phyloP scores from a whole-genome alignment of 2,888 invertebrate genomes.

The Pasiphila rectangulata region DNA sequence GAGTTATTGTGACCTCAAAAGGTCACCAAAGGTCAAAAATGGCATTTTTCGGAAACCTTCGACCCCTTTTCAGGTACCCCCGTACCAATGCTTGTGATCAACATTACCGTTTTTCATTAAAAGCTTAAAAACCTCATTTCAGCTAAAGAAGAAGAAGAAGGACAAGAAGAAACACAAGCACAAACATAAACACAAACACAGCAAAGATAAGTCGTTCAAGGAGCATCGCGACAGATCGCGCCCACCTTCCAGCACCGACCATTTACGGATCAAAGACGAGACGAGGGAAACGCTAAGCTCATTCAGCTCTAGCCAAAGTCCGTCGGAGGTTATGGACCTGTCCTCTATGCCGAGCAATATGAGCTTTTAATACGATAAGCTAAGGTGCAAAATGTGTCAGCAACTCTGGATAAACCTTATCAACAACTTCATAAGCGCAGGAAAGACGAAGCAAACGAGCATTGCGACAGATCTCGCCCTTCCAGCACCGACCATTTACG shows the following conservation, averaged over 20 bases:
- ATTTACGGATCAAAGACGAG: slow-evolving; percentile 85
- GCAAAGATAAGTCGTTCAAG: slow-evolving; percentile 66
- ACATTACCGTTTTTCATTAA: too few species aligned
- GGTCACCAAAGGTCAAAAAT: too few species aligned
- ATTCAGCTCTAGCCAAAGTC: slow-evolving; percentile 88
- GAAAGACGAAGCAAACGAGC: slow-evolving; percentile 72
- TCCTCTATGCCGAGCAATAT: slow-evolving; percentile 69
- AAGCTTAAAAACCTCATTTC: slow-evolving; percentile 22
- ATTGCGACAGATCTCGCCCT: slow-evolving; percentile 61
- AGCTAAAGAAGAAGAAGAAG: slow-evolving; percentile 87
- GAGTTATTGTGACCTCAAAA: too few species aligned
- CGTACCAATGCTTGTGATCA: too few species aligned
- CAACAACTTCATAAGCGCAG: slow-evolving; percentile 93
- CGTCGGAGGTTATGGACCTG: slow-evolving; percentile 71
- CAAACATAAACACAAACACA: slow-evolving; percentile 94
- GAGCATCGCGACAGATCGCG: slow-evolving; percentile 69
- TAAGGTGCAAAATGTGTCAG: neutral
- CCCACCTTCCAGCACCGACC: slow-evolving; percentile 69
- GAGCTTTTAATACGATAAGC: slow-evolving; percentile 17
- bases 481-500: slow-evolving; percentile 77
- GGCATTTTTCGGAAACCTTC: too few species aligned
- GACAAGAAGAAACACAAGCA: slow-evolving; percentile 92
- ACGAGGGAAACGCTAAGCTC: slow-evolving; percentile 89
- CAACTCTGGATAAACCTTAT: too few species aligned
- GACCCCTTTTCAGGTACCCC: too few species aligned